phyloP scores from a whole-genome alignment of 2,797 vertebrate genomes.

The Scarus forsteni region DNA sequence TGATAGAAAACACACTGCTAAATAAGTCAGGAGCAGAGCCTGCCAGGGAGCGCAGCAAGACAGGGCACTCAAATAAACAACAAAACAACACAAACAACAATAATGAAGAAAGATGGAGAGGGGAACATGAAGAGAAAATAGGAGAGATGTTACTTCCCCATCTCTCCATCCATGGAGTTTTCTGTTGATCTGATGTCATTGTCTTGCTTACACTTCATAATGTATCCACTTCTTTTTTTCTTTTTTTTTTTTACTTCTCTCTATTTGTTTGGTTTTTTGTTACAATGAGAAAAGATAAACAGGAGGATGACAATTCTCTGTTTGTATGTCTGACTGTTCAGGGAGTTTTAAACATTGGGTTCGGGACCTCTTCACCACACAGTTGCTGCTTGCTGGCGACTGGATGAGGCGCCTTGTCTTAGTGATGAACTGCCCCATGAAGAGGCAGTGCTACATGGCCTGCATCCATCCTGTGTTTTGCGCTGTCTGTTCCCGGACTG shows the following conservation, averaged over 20 bases:
- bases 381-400: constrained; percentile 69
- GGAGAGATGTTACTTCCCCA: background rate
- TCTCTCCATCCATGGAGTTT: constrained; percentile 6
- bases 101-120: constrained; percentile 46
- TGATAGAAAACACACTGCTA: constrained; percentile 81
- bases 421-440: constrained; percentile 89
- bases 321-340: constrained; percentile 9
- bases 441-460: constrained; percentile 75
- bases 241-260: constrained; percentile 14
- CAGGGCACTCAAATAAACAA: constrained; percentile 69
- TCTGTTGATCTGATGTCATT: background rate
- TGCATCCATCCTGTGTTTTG: constrained; percentile 74
- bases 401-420: constrained; percentile 82
- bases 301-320: constrained; percentile 43
- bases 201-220: background rate
- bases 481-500: constrained; percentile 71
- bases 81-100: constrained; percentile 71
- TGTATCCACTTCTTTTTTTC: constrained; percentile 1
- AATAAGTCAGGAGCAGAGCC: constrained; percentile 86
- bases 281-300: constrained; percentile 74
- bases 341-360: background rate
- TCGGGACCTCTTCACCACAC: constrained; percentile 27
- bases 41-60: constrained; percentile 74
- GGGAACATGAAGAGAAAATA: background rate
- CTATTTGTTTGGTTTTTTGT: background rate